phyloP scores from a whole-genome alignment of 2,113 vertebrate genomes.

The Cynopterus brachyotis region DNA sequence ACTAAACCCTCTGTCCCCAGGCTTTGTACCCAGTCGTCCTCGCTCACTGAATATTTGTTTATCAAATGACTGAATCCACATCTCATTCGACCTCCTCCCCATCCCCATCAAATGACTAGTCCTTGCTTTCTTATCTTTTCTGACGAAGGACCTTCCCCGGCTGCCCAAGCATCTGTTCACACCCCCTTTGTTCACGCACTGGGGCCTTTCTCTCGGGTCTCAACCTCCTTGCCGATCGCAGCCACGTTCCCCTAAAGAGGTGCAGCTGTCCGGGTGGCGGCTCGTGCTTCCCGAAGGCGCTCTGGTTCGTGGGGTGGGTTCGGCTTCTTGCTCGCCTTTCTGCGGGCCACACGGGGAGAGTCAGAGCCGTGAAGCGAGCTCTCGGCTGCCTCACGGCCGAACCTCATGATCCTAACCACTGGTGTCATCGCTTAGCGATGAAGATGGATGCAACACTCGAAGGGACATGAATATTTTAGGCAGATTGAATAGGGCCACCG shows the following conservation, averaged over 20 bases:
- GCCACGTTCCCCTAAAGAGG: neutral
- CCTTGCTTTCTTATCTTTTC: neutral
- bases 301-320: neutral
- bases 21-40: neutral
- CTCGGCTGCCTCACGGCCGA: neutral
- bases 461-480: neutral
- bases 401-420: neutral
- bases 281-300: neutral
- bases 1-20: neutral
- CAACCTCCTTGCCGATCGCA: neutral
- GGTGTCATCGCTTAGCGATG: neutral
- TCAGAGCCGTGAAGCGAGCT: neutral
- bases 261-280: accelerated
- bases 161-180: neutral
- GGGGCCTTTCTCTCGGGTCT: neutral
- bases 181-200: neutral
- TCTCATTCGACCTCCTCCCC: neutral
- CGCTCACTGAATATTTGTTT: neutral
- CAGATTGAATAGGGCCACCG: neutral
- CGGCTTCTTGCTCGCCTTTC: neutral
- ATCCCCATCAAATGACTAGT: neutral
- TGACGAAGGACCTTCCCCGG: neutral
- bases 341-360: neutral
- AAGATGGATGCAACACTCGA: neutral
- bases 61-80: neutral